phyloP scores from a whole-genome alignment of 2,113 vertebrate species.

The Suncus etruscus region DNA sequence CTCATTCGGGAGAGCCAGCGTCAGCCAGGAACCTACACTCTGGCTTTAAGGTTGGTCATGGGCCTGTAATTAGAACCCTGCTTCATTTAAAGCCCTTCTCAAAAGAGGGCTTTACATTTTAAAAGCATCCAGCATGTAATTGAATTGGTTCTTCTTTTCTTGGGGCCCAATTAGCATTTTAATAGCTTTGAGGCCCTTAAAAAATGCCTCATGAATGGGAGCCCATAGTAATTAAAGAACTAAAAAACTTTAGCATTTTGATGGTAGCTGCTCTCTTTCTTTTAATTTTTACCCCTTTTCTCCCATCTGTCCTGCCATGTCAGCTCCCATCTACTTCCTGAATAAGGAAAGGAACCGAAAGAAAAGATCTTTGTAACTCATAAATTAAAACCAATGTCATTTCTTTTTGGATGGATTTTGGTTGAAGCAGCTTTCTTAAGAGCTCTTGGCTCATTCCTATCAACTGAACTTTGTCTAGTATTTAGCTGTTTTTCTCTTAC shows the following conservation, averaged over 20 bases:
- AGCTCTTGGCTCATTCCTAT: conserved; percentile 24
- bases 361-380: conserved; percentile 62
- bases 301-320: conserved; percentile 38
- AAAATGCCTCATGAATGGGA: conserved; percentile 71
- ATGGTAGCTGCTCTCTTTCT: conserved; percentile 57
- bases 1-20: conserved; percentile 99
- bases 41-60: conserved; percentile 94
- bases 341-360: conserved; percentile 65
- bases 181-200: conserved; percentile 73
- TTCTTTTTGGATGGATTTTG: conserved; percentile 43
- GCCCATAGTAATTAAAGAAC: conserved; percentile 50
- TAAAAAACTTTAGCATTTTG: conserved; percentile 56
- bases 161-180: conserved; percentile 78
- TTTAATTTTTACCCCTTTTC: conserved; percentile 50
- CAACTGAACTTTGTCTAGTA: background rate
- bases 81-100: conserved; percentile 75
- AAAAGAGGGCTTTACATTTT: conserved; percentile 72
- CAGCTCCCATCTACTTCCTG: conserved; percentile 27
- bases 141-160: conserved; percentile 77
- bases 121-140: conserved; percentile 78
- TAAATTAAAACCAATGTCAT: conserved; percentile 8
- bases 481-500: background rate
- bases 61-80: conserved; percentile 79
- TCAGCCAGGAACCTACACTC: conserved; percentile 97
- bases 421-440: conserved; percentile 51